Evolutionary conservation across 2,797 vertebrate genomes (phyloP), one percentile per base, ranked within the genome.

Genomic region (Hoplostethus mediterraneus): DNA sequence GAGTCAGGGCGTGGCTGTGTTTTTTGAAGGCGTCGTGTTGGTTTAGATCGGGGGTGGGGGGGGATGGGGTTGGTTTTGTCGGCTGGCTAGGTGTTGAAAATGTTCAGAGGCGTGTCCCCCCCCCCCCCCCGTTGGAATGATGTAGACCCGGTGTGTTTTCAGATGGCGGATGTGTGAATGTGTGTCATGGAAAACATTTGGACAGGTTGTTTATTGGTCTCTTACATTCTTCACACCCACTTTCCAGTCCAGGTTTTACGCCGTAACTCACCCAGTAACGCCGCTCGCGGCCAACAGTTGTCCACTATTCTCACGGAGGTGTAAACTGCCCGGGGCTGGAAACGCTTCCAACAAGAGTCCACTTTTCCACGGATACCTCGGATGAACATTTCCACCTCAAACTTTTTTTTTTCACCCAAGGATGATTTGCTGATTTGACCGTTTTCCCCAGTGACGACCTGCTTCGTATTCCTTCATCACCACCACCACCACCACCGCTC

Each of bases 101-200:
- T 54, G 10, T 60, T 25, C 53, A 72, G 65, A 62, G 36, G 48
- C 1, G 4, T 60, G 55, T 59, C 7, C 17, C 59, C 17, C 47
- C 2, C 31, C n/a, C n/a, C n/a, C n/a, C n/a, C n/a, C 21, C 21
- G 21, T 2, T 1, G 47, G 61, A 59, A 31, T 53, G 47, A 71
- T 71, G 62, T 44, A 42, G 52, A 71, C 36, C 13, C 30, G 21
- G 5, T 51, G 49, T 33, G 36, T 52, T 67, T 67, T 25, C 42
- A 30, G 11, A 57, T 47, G 57, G 53, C 45, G 45, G 58, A 59
- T 2, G 25, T 83, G 74, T 70, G 54, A 74, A 21, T 36, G 59
- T 71, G n/a, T 67, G 73, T 71, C 42, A 62, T 58, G 42, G 66
- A 76, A 77, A 81, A 70, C 65, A 81, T 85, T 80, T 86, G 56